Base-by-base conservation (phyloP, 2,797 vertebrate genomes). In the Pampus argenteus region DNA sequence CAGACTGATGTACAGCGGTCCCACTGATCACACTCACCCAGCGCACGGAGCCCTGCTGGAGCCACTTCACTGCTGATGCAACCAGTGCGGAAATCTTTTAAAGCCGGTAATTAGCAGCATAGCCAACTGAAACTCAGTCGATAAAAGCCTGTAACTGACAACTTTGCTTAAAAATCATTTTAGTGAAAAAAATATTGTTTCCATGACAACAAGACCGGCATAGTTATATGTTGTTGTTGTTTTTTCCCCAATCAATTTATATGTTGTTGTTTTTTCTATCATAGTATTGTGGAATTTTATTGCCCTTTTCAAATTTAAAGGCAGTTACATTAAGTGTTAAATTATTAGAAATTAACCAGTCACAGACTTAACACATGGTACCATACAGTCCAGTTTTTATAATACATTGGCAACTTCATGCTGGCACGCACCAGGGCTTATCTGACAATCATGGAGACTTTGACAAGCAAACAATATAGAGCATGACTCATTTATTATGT, bases 171-270 rank as follows among this genome's bases (percentile, higher is more conserved):
- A 65, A 66, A 61, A 52, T 61, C 44, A 60, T 62, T 78, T 68
- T 57, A 18, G 58, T 36, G 36, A 28, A 45, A 65, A 59, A 44
- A 65, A 67, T 50, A 83, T 66, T 54, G 86, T 90, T 88, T 77
- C 87, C 84, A 89, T 89, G 86, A 88, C 84, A 88, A 88, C 87
- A 49, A 72, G 52, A 47, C 52, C 58, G 28, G 71, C 77, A 78
- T 72, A 84, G 45, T 71, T 72, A 9, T 65, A 31, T n/a, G 48
- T 62, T 84, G 61, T 60, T n/a, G n/a, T n/a, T n/a, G 49, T 75
- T 86, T 82, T 75, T 67, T 40, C 3, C 6, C 69, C 47, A 34
- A 64, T 67, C 25, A 49, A 34, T 69, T 54, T 62, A 31, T 54
- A 15, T 55, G 36, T 44, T 44, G 6, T 13, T 36, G 28, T 29